Evolutionary conservation across 1,140 invertebrate genomes (phyloP).

Genomic region (Eupristina koningsbergeri): DNA sequence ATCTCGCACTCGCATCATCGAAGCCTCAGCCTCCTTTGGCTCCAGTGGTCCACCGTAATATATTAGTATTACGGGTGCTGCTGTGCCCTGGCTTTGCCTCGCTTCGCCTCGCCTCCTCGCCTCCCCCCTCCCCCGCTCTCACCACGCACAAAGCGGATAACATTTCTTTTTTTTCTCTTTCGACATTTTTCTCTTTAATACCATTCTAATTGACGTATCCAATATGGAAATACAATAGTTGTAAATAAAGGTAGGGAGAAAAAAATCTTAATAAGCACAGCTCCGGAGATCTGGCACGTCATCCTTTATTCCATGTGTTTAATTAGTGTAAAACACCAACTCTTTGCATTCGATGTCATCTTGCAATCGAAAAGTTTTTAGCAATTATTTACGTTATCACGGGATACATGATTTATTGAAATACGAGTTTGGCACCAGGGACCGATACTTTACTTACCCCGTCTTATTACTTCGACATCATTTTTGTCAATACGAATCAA

Average conservation of each 20-base stretch:
- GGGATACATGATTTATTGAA: background rate
- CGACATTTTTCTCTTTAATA: too few species aligned
- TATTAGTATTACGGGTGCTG: too few species aligned
- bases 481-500: background rate
- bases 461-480: background rate
- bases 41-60: too few species aligned
- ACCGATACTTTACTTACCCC: background rate
- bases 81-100: too few species aligned
- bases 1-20: too few species aligned
- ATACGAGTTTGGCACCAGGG: background rate
- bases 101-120: too few species aligned
- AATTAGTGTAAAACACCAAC: background rate
- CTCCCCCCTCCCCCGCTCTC: too few species aligned
- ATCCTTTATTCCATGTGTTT: background rate
- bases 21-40: too few species aligned
- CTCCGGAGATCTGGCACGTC: background rate
- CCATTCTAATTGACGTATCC: too few species aligned
- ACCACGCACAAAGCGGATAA: too few species aligned
- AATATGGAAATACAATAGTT: background rate
- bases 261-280: background rate
- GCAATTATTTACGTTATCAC: conserved; percentile 7
- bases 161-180: too few species aligned
- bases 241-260: background rate
- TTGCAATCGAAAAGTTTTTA: background rate
- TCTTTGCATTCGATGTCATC: background rate